Base-by-base conservation (phyloP, 2,113 vertebrate genomes). In the Solea solea region DNA sequence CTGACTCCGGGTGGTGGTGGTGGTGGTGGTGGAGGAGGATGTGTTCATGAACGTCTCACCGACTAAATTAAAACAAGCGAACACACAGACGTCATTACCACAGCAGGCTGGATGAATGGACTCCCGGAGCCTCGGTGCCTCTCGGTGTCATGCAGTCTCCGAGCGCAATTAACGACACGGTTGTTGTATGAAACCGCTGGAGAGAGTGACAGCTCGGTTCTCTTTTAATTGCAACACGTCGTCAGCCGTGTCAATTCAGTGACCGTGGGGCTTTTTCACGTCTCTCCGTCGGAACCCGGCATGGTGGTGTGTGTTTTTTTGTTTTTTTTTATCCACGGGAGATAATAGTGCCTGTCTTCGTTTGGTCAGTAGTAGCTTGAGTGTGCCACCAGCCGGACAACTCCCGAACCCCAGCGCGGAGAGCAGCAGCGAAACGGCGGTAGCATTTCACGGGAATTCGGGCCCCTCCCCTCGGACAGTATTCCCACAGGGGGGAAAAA, bases 401-500 rank as follows among this genome's bases (percentile, higher is more conserved):
- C 82, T 89, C 82, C 88, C 89, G 81, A 78, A 70, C 40, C 69
- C 52, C 66, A 10, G 55, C 76, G 27, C 75, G 46, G 52, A 55
- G 34, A 34, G 34, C 3, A 50, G 63, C 72, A 27, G 68, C 69
- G 28, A 68, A 12, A 70, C 74, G 60, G 71, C 63, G 69, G 77
- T 57, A 74, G 81, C 86, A 53, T 80, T 84, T 78, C 76, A 67
- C 72, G 68, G 80, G 70, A 65, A 81, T 64, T 21, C 69, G 61
- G 84, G 83, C 86, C 82, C 88, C 81, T 74, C 88, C 84, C 83
- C 71, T 77, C 73, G 60, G 84, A 84, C 39, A 53, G 76, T 77
- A 80, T 80, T 76, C 72, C 70, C 75, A 53, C 41, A 28, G 53
- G 39, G 14, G 74, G 82, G 78, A 68, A 64, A 69, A 68, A 82